These are phyloP conservation scores for Drosophila parvula DNA, from an alignment of 1,140 invertebrate genomes.

Conservation along the genomic window DNA sequence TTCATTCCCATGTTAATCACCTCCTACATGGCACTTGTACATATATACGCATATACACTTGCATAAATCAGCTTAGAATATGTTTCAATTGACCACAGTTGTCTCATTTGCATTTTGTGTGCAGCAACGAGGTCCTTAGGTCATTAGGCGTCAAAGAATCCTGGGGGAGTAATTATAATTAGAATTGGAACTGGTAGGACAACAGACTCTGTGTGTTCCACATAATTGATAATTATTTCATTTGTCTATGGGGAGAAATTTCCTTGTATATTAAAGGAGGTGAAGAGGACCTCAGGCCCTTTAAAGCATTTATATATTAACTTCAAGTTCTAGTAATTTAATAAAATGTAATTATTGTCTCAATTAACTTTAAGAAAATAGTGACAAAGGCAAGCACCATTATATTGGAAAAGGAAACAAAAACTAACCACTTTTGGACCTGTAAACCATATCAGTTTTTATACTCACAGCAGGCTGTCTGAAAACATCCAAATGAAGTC, in stretches of 20 bases:
- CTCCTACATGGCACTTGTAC: slow-evolving; percentile 26
- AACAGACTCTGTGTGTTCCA: slow-evolving; percentile 31
- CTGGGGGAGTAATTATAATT: slow-evolving; percentile 63
- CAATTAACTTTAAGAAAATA: background rate
- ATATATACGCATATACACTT: slow-evolving; percentile 16
- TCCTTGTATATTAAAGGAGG: slow-evolving; percentile 13
- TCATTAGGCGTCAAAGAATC: slow-evolving; percentile 41
- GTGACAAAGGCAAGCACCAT: background rate
- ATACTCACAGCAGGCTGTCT: slow-evolving; percentile 17
- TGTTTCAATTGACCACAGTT: slow-evolving; percentile 64
- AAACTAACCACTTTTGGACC: slow-evolving; percentile 1
- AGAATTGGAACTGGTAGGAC: slow-evolving; percentile 34
- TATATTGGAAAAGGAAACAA: background rate
- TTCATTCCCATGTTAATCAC: slow-evolving; percentile 77
- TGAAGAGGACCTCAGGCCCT: slow-evolving; percentile 2
- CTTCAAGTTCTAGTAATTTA: background rate
- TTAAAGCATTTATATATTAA: background rate
- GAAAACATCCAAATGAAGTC: slow-evolving; percentile 44
- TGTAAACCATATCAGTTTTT: slow-evolving; percentile 19
- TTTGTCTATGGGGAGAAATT: slow-evolving; percentile 35
- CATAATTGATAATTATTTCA: slow-evolving; percentile 58
- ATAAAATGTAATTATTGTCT: background rate
- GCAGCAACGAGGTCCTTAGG: slow-evolving; percentile 41
- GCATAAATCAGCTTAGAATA: slow-evolving; percentile 68
- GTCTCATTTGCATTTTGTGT: slow-evolving; percentile 51